Evolutionary conservation across 2,888 invertebrate species (phyloP), one percentile per base, ranked within the genome.

Genomic region (Harpagoxenus sublaevis): DNA sequence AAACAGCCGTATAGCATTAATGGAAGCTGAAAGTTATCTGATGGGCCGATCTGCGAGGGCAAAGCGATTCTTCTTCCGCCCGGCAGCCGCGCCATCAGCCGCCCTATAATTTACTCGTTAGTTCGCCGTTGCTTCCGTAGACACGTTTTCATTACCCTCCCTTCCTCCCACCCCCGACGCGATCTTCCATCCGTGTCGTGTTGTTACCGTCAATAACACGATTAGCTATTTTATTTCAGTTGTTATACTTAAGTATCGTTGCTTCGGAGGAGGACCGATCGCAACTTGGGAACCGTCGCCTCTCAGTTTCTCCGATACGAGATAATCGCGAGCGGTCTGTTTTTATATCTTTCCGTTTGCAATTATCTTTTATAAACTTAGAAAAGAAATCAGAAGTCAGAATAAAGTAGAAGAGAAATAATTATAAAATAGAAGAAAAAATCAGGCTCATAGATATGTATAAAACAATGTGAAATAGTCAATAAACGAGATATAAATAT

Each of bases 71-170:
- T 88, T 63, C 84, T 77, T 81, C 60, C 87, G 86, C 89, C 83
- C 89, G 92, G 89, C 87, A 88, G 89, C 71, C 91, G 89, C 91
- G 90, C 62, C 74, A 35, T 4, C 92, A 91, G 90, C 93, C 92
- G 91, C 94, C 93, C 94, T 92, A 93, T 94, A 94, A 94, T 94
- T 94, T 94, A 93, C 94, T 94, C 93, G 94, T 94, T 94, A 94
- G 92, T 88, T 89, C 85, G 79, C 90, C 84, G 85, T 85, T 35
- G 83, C 84, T 83, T 82, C 63, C 78, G 68, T 84, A 60, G 83
- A 74, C 74, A 77, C 78, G 75, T 68, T 86, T 75, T 68, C 68
- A 51, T 77, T 53, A 55, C 55, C 28, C 53, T 77, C 63, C 23
- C 75, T 70, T 10, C 1, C 2, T 0, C 42, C 42, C 35, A 35